Conservation (phyloP, 2,797 vertebrate genomes). For the Mormyrops attenuatus region DNA sequence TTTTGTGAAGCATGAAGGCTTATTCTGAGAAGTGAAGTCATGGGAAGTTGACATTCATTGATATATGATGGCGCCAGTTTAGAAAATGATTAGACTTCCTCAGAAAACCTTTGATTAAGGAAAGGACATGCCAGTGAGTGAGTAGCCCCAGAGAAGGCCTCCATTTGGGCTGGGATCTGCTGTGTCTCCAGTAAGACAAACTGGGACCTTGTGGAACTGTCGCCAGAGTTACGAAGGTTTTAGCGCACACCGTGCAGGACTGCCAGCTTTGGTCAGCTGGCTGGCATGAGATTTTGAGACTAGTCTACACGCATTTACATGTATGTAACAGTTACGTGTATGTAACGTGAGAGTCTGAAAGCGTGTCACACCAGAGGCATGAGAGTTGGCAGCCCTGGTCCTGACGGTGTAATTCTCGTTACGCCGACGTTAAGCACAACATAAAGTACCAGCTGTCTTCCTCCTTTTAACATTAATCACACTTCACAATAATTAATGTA, state of each 20-base stretch:
- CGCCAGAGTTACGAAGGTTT: background rate
- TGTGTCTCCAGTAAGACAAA: background rate
- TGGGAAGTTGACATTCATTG: background rate
- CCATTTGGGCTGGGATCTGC: background rate
- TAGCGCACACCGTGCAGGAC: background rate
- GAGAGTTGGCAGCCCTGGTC: background rate
- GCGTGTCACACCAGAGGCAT: background rate
- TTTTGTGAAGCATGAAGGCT: background rate
- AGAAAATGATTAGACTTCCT: background rate
- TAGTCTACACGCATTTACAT: too few relatives aligned
- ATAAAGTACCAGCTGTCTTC: background rate
- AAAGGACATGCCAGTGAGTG: background rate
- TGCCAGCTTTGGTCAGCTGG: background rate
- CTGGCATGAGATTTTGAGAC: background rate
- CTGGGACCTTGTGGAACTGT: background rate
- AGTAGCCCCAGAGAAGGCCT: background rate
- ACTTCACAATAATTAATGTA: background rate
- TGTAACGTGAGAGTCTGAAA: too few relatives aligned
- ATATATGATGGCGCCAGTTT: background rate
- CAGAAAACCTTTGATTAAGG: background rate
- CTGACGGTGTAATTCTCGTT: background rate
- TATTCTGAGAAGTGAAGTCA: background rate
- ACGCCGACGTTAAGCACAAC: background rate
- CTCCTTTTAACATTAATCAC: background rate
- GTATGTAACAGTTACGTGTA: too few relatives aligned